Evolutionary conservation across 2,113 vertebrate species (phyloP).

Genomic region (Daboia siamensis): DNA sequence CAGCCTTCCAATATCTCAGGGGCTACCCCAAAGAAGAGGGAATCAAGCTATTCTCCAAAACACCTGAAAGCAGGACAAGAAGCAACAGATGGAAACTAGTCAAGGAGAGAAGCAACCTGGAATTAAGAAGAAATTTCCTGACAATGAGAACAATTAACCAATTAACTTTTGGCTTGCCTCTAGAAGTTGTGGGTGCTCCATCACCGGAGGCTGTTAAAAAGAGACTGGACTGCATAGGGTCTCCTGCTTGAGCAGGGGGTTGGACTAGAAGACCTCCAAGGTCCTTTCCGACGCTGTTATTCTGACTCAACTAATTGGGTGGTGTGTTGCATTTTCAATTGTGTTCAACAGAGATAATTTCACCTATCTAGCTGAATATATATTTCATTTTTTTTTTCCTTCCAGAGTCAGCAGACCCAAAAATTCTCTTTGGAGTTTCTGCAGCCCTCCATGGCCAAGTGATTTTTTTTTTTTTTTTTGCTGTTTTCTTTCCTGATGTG

Average conservation of each 20-base stretch:
- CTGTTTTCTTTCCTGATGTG: constrained; percentile 64
- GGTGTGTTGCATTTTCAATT: constrained; percentile 44
- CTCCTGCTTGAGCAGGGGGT: neutral
- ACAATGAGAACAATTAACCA: no score
- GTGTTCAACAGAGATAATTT: constrained; percentile 45
- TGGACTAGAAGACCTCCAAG: neutral
- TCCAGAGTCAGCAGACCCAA: neutral
- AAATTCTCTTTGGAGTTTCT: constrained; percentile 53
- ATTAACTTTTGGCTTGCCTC: no score
- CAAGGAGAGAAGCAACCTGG: no score
- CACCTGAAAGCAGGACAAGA: no score
- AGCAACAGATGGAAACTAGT: neutral
- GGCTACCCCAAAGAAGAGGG: no score
- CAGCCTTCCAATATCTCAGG: no score
- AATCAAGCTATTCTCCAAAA: no score
- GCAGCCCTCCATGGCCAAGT: constrained; percentile 57
- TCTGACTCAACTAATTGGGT: constrained; percentile 50
- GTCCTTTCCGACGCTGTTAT: neutral
- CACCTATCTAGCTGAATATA: constrained; percentile 53
- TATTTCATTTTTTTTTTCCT: constrained; percentile 45
- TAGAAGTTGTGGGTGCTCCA: no score
- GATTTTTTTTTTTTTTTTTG: constrained; percentile 48
- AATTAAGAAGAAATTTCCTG: no score
- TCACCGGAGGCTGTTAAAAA: no score
- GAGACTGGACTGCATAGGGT: neutral